These are phyloP conservation scores for Calliopum simillimum DNA, from an alignment of 2,888 invertebrate genomes.

Conservation along the genomic window DNA sequence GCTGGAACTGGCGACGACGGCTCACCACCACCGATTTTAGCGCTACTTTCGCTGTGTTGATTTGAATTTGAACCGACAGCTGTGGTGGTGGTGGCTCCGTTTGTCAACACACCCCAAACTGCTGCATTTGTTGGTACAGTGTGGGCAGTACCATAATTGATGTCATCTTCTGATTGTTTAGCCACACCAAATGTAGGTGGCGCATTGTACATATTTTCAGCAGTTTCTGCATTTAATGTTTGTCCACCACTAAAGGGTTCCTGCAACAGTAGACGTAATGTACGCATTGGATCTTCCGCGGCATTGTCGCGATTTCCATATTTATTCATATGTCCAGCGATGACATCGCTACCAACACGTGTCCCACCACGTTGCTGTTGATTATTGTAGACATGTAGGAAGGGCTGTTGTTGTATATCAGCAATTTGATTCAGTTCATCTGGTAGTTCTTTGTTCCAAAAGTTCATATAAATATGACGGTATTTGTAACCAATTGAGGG, in stretches of 20 bases:
- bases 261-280: slow-evolving; percentile 61
- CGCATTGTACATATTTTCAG: slow-evolving; percentile 66
- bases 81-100: slow-evolving; percentile 28
- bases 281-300: slow-evolving; percentile 64
- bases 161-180: slow-evolving; percentile 34
- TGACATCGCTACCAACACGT: slow-evolving; percentile 55
- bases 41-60: slow-evolving; percentile 27
- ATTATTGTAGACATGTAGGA: slow-evolving; percentile 47
- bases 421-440: slow-evolving; percentile 73
- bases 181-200: slow-evolving; percentile 60
- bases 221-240: slow-evolving; percentile 46
- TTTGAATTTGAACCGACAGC: slow-evolving; percentile 1
- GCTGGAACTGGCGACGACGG: not conserved
- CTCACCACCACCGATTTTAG: slow-evolving; percentile 35
- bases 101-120: slow-evolving; percentile 17
- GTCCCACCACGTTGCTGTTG: slow-evolving; percentile 27
- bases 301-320: slow-evolving; percentile 63
- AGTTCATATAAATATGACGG: slow-evolving; percentile 80
- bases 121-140: not conserved
- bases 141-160: slow-evolving; percentile 24
- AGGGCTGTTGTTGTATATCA: slow-evolving; percentile 59
- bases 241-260: slow-evolving; percentile 50
- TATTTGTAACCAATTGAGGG: slow-evolving; percentile 81
- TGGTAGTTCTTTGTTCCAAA: slow-evolving; percentile 88
- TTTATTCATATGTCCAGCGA: slow-evolving; percentile 66